Evolutionary conservation across 2,888 invertebrate species (phyloP).

Genomic region (Aphidoletes aphidimyza): DNA sequence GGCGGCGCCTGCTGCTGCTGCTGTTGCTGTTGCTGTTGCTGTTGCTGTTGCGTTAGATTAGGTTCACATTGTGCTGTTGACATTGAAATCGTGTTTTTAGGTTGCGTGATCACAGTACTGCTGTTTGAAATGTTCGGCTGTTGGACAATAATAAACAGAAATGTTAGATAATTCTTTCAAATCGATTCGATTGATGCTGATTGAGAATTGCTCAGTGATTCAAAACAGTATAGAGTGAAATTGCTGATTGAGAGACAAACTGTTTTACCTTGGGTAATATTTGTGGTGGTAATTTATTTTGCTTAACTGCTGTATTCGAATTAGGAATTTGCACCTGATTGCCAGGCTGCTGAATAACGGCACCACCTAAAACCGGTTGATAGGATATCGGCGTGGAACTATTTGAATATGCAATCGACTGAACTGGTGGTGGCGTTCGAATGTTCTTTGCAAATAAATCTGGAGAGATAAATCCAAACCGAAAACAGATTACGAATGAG

Average conservation of each 20-base stretch:
- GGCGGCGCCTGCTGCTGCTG: too few species aligned
- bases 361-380: constrained; percentile 59
- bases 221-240: too few species aligned
- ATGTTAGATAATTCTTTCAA: neutral
- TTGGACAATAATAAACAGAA: neutral
- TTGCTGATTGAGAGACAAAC: too few species aligned
- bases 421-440: constrained; percentile 66
- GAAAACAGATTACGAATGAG: neutral
- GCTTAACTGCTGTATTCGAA: constrained; percentile 61
- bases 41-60: constrained; percentile 62
- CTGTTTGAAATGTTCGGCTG: constrained; percentile 54
- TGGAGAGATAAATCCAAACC: neutral
- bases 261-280: constrained; percentile 71
- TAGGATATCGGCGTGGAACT: constrained; percentile 64
- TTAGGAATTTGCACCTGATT: constrained; percentile 60
- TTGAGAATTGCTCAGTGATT: too few species aligned
- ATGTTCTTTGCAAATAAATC: constrained; percentile 58
- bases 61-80: constrained; percentile 57
- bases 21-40: constrained; percentile 59
- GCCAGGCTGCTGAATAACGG: constrained; percentile 59
- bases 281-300: constrained; percentile 70
- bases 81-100: constrained; percentile 59
- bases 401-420: constrained; percentile 64
- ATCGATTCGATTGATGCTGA: neutral
- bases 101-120: constrained; percentile 44